Evolutionary conservation across 2,113 vertebrate species (phyloP).

Genomic region (Sigmodon hispidus): DNA sequence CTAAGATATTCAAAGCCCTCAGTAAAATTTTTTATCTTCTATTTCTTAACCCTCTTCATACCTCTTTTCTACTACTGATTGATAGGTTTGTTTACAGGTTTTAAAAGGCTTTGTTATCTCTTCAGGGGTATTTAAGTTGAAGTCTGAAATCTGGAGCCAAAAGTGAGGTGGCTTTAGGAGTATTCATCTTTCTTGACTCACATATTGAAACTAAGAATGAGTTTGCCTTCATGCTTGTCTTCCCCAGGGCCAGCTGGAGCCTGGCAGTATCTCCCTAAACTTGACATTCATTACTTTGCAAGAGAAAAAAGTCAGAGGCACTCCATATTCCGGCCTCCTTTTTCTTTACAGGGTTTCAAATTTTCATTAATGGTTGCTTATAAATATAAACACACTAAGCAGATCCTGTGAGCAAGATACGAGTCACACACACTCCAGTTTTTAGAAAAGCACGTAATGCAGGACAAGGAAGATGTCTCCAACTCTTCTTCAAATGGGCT

Average conservation of each 20-base stretch:
- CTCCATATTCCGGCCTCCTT: background rate
- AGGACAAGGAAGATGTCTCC: background rate
- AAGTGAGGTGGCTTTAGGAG: background rate
- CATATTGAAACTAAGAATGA: conserved; percentile 35
- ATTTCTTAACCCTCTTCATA: background rate
- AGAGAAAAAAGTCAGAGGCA: conserved; percentile 7
- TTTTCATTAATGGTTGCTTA: background rate
- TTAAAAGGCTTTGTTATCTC: background rate
- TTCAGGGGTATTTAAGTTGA: background rate
- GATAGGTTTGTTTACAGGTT: background rate
- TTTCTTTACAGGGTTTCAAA: background rate
- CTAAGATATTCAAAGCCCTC: background rate
- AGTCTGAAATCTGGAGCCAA: background rate
- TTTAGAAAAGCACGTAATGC: background rate
- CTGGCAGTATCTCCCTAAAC: conserved; percentile 33
- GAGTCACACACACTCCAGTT: background rate
- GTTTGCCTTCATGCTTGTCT: conserved; percentile 39
- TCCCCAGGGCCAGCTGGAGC: conserved; percentile 42
- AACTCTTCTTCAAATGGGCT: background rate
- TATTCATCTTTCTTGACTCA: background rate
- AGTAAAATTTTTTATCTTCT: background rate
- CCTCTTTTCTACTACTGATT: background rate
- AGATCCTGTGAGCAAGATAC: background rate
- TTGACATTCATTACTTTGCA: background rate
- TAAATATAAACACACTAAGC: background rate